These are phyloP conservation scores for Scolopax bukidnonensis DNA, from an alignment of 2,797 vertebrate species.

Conservation along the genomic window DNA sequence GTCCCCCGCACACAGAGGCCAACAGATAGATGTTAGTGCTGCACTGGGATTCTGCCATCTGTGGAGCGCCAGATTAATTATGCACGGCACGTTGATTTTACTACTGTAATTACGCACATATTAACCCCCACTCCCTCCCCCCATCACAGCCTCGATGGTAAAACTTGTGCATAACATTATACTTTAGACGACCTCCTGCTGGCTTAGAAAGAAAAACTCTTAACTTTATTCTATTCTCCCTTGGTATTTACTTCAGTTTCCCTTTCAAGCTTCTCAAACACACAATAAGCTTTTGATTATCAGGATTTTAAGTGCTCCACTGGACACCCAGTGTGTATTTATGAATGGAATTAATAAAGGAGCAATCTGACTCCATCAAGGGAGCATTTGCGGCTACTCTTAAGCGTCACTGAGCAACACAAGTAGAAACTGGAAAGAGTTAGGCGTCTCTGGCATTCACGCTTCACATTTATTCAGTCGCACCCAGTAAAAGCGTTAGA, in stretches of 20 bases:
- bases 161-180: constrained; percentile 66
- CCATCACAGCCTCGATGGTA: background rate
- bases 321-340: constrained; percentile 74
- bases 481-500: constrained; percentile 47
- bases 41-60: constrained; percentile 13
- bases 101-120: constrained; percentile 44
- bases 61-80: background rate
- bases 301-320: constrained; percentile 69
- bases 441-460: constrained; percentile 7
- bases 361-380: constrained; percentile 74
- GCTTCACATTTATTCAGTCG: constrained; percentile 62
- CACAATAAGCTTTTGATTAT: constrained; percentile 81
- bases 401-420: constrained; percentile 39
- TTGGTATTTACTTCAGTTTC: constrained; percentile 75
- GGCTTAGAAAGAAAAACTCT: constrained; percentile 71
- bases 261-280: constrained; percentile 75
- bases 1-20: background rate
- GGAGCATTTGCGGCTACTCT: constrained; percentile 62
- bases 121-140: background rate
- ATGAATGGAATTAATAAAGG: constrained; percentile 79
- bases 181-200: constrained; percentile 69
- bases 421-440: constrained; percentile 51
- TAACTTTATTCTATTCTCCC: constrained; percentile 74
- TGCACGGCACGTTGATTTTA: background rate
- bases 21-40: background rate